Evolutionary conservation across 2,113 vertebrate genomes (phyloP), one percentile per base, ranked within the genome.

Genomic region (Aleadryas rufinucha): DNA sequence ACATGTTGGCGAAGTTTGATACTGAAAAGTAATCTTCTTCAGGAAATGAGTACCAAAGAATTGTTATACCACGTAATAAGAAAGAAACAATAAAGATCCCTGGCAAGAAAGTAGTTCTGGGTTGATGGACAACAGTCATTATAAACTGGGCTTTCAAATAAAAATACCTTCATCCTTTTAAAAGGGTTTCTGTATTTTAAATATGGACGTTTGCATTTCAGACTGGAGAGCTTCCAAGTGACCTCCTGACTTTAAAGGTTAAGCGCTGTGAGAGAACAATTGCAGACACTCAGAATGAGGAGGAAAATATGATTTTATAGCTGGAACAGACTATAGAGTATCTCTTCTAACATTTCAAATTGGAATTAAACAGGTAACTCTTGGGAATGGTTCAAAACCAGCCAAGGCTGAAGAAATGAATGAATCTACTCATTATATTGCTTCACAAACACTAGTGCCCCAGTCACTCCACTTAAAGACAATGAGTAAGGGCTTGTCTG

Each of bases 21-120:
- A 95, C 96, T 96, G 95, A 97, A 97, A 98, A 98, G 95, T 97
- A 97, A 98, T 97, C 95, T 98, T 98, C 95, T 97, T 96, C 96
- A 97, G 98, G 97, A 98, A 98, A 98, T 97, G 97, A 98, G 87
- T 81, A 97, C 95, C 96, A 97, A 97, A 97, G 95, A 97, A 87
- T 89, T 97, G 93, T 96, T 98, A 97, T 97, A 97, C 90, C 87
- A 82, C 18, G 56, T 95, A 97, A 97, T 96, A 97, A 97, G 97
- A 97, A 97, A 96, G 95, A 97, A 97, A 97, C 91, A 98, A 96
- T 97, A 97, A 97, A 97, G 92, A 91, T 96, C 97, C 80, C 96
- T 97, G 91, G 96, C 59, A 87, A 97, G 91, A 97, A 97, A 96
- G 77, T 92, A 90, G 72, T 84, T 97, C 95, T 94, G 95, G 78